Percentiles rank a stretch among this genome's conserved stretches.
Evolutionary conservation across 2,888 invertebrate genomes (phyloP).

Genomic region (Sphaerophoria rueppellii): DNA sequence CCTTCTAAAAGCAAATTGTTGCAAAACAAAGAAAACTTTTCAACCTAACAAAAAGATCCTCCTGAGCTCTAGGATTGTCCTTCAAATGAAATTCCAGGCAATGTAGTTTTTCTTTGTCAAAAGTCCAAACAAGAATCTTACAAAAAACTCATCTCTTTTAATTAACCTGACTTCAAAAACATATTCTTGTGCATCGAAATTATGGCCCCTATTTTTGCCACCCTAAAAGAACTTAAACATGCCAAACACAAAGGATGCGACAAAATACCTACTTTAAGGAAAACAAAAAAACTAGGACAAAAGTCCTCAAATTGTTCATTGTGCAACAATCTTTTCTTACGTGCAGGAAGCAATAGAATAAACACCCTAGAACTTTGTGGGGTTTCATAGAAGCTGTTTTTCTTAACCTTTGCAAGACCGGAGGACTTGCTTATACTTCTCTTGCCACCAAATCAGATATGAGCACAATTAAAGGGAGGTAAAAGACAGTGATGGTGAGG

Average conservation of each 20-base stretch:
- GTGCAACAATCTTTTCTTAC: slow-evolving; percentile 3
- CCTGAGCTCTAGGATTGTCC: too few relatives aligned
- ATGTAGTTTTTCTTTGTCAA: too few relatives aligned
- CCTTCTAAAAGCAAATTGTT: too few relatives aligned
- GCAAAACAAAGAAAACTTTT: too few relatives aligned
- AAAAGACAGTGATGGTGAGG: background rate
- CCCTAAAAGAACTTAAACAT: background rate
- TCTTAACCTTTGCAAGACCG: background rate
- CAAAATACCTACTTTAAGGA: slow-evolving; percentile 1
- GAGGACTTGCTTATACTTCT: background rate
- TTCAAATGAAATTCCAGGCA: too few relatives aligned
- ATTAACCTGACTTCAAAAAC: too few relatives aligned
- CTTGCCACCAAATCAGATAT: slow-evolving; percentile 30
- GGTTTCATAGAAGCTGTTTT: background rate
- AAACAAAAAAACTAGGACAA: slow-evolving; percentile 30
- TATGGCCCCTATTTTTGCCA: background rate
- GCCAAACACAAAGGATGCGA: background rate
- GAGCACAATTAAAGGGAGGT: slow-evolving; percentile 15
- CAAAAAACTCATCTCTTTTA: too few relatives aligned
- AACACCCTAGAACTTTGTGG: background rate
- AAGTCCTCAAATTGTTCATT: slow-evolving; percentile 41
- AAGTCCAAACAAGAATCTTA: too few relatives aligned
- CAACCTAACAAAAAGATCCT: too few relatives aligned
- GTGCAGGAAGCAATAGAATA: slow-evolving; percentile 22
- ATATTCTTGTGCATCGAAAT: too few relatives aligned